Percentiles rank a stretch among this genome's conserved stretches.
phyloP scores from a whole-genome alignment of 92 coral and sea anemone genomes.

The Epizoanthus fatuus region DNA sequence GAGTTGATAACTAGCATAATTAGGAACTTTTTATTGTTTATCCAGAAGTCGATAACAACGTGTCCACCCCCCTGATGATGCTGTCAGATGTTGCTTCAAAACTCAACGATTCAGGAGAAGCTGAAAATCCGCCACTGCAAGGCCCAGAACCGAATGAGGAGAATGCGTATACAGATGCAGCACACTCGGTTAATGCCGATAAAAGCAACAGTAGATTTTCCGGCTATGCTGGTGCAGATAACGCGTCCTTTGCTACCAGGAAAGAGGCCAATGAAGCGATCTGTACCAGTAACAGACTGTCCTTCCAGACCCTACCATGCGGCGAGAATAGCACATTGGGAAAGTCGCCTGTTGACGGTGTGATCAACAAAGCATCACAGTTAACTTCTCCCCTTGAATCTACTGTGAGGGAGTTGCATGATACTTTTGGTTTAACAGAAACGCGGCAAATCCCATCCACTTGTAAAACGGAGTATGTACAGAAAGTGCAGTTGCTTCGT shows the following conservation, averaged over 20 bases:
- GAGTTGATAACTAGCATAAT: no score
- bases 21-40: neutral
- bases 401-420: neutral
- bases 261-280: neutral
- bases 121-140: neutral
- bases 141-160: neutral
- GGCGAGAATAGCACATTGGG: neutral
- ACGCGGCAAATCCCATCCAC: neutral
- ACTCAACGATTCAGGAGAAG: constrained; percentile 1
- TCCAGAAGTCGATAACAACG: neutral
- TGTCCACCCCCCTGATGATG: constrained; percentile 24
- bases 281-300: neutral
- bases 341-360: neutral
- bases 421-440: neutral
- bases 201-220: no score
- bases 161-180: neutral
- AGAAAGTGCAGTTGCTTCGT: constrained; percentile 12
- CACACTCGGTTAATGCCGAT: neutral
- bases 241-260: neutral
- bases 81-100: constrained; percentile 26
- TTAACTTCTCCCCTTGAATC: neutral
- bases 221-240: neutral
- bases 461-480: constrained; percentile 2
- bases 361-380: neutral
- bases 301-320: neutral